A percentile compares a stretch with the other conserved stretches of the same genome.
phyloP scores from a whole-genome alignment of 2,113 vertebrate genomes.

The Lasiurus borealis region DNA sequence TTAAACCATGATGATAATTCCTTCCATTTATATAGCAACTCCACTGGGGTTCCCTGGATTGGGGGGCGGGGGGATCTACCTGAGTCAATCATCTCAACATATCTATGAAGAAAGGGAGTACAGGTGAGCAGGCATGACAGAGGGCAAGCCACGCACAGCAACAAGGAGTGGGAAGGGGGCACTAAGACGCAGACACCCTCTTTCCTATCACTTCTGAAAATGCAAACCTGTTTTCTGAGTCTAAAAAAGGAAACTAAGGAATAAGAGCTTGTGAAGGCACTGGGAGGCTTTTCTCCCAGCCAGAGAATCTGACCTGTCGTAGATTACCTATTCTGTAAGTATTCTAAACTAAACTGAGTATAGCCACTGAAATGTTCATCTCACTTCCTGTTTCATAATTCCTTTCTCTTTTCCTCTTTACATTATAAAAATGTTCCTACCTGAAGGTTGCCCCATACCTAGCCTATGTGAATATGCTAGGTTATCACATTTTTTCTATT shows the following conservation, averaged over 20 bases:
- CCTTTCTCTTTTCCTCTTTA: neutral
- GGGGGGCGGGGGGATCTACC: neutral
- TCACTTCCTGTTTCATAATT: slow-evolving; percentile 44
- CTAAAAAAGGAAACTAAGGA: slow-evolving; percentile 18
- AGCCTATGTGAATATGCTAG: neutral
- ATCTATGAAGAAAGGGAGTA: neutral
- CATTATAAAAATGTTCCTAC: slow-evolving; percentile 30
- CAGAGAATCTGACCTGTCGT: neutral
- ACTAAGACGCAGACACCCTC: neutral
- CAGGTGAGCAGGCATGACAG: neutral
- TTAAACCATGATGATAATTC: neutral
- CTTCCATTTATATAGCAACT: neutral
- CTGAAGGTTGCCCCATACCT: neutral
- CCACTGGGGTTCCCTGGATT: neutral
- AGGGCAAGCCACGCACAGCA: neutral
- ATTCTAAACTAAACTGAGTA: slow-evolving; percentile 31
- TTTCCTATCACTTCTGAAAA: slow-evolving; percentile 6
- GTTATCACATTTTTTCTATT: neutral
- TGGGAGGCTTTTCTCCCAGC: neutral
- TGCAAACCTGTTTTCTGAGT: neutral
- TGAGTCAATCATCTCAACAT: neutral
- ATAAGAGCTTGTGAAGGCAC: neutral
- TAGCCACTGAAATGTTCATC: slow-evolving; percentile 48
- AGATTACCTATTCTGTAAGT: slow-evolving; percentile 11
- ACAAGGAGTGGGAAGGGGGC: neutral